These are phyloP conservation scores for Burhinus oedicnemus DNA, from an alignment of 2,113 vertebrate genomes.

Conservation along the genomic window DNA sequence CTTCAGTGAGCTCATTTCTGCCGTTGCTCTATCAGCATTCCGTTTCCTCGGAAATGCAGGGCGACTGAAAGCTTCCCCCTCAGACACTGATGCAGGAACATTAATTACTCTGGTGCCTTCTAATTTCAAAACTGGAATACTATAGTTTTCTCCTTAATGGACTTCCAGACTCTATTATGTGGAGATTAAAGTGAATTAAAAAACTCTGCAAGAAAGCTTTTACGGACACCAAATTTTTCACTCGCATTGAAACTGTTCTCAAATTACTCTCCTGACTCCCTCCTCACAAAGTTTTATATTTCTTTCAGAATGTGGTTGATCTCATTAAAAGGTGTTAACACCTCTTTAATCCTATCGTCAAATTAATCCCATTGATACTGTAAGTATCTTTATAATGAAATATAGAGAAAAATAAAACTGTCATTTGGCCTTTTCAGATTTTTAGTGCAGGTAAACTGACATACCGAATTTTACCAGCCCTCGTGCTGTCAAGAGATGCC, in stretches of 20 bases:
- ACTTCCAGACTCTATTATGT: neutral
- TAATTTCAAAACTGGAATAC: neutral
- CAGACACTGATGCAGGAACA: neutral
- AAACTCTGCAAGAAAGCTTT: neutral
- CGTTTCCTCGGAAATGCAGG: neutral
- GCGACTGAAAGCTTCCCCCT: neutral
- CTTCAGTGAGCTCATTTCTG: neutral
- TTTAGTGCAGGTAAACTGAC: neutral
- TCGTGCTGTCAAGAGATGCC: slow-evolving; percentile 4
- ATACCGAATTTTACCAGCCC: neutral
- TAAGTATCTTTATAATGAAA: neutral
- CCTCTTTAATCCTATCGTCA: neutral
- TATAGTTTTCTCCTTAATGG: neutral
- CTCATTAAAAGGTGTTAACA: neutral
- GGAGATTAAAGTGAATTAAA: neutral
- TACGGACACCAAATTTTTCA: neutral
- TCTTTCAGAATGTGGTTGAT: neutral
- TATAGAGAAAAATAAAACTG: neutral
- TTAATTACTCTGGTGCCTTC: neutral
- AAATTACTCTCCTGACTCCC: neutral
- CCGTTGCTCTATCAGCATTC: neutral
- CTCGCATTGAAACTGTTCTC: neutral
- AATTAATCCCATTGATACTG: neutral
- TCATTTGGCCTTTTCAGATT: slow-evolving; percentile 18
- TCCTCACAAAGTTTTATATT: neutral